Evolutionary conservation across 2,113 vertebrate genomes (phyloP).

Genomic region (Lipophrys pholis): DNA sequence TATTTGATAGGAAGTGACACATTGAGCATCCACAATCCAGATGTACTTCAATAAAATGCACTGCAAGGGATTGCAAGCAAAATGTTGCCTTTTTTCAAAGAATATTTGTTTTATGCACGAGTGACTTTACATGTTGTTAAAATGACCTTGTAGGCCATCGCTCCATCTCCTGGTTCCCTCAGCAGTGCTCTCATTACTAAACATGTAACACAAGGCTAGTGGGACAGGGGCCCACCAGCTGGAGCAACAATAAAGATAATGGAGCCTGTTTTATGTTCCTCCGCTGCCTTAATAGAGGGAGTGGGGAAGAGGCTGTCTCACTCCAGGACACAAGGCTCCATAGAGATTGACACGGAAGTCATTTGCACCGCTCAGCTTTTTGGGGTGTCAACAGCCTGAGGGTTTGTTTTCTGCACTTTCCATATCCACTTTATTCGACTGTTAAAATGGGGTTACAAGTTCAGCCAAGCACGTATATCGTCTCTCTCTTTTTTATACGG

Average conservation of each 20-base stretch:
- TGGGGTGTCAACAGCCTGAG: conserved; percentile 48
- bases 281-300: conserved; percentile 32
- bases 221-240: conserved; percentile 31
- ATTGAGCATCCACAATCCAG: too few species aligned
- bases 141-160: too few species aligned
- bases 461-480: conserved; percentile 1
- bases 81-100: too few species aligned
- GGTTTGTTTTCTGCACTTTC: conserved; percentile 39
- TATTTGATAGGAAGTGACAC: too few species aligned
- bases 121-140: too few species aligned
- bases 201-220: conserved; percentile 18
- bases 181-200: conserved; percentile 34
- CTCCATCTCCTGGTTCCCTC: background rate
- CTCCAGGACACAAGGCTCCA: conserved; percentile 41
- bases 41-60: too few species aligned
- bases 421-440: conserved; percentile 35
- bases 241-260: conserved; percentile 60
- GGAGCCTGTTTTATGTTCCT: conserved; percentile 46
- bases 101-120: too few species aligned
- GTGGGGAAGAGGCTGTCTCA: conserved; percentile 30
- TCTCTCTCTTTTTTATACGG: background rate
- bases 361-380: conserved; percentile 55
- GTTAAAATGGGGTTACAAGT: conserved; percentile 2
- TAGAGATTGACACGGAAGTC: conserved; percentile 48
- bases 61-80: too few species aligned